Base-by-base conservation (phyloP, 2,113 vertebrate genomes). In the Gallinago media region DNA sequence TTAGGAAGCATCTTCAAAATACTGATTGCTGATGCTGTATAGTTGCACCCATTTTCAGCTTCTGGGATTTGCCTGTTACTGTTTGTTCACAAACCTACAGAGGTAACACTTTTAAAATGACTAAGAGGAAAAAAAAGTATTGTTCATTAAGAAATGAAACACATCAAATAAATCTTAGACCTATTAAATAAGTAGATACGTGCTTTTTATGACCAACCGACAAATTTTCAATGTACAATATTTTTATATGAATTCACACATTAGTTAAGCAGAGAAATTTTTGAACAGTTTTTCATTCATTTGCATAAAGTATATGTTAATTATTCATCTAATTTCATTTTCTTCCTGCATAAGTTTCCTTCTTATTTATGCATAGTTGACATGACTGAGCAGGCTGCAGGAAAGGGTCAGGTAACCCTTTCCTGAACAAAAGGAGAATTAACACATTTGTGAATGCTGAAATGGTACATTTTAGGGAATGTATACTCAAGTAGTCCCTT, bases 301-400 rank as follows among this genome's bases (percentile, higher is more conserved):
- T 88, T 82, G 78, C 82, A 93, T 96, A 58, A 90, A 85, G 20
- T 67, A 3, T 22, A 79, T 88, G 67, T 42, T 94, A 96, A 95
- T 95, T 94, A 90, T 92, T 88, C 32, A 83, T 61, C 62, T 93
- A 90, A 85, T 94, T 94, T 96, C 26, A 71, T 62, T 96, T 95
- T 91, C 66, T 90, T 80, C 74, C 56, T 80, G 89, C 93, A 83
- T 91, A 95, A 85, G 32, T 95, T 95, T 92, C 61, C 52, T 63
- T 79, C 42, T 83, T 92, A 93, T 90, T 93, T 93, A 93, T 93
- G 90, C 76, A 88, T 31, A 93, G 85, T 17, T 90, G 55, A 85
- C 78, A 92, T 83, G 63, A 88, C 71, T 80, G 71, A 83, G 67
- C 71, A 94, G 67, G 50, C 66, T 86, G 71, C 42, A 85, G 29